Percentiles rank a stretch among this genome's conserved stretches.
Conservation (phyloP, 2,797 vertebrate genomes). For the Platalea minor region DNA sequence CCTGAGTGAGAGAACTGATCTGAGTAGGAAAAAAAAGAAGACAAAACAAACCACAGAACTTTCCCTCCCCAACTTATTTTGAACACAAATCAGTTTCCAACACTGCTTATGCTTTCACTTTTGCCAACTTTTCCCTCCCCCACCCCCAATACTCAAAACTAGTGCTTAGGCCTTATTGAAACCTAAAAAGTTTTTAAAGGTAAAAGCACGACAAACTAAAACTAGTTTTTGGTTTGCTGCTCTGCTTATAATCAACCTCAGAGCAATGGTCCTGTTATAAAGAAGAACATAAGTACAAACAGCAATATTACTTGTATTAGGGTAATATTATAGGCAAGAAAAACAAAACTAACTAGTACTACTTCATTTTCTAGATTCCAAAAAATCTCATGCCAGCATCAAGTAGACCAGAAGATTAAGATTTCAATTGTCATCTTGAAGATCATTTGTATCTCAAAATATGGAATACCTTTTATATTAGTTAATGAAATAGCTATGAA, state of each 20-base stretch:
- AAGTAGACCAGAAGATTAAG: not conserved
- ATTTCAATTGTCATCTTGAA: not conserved
- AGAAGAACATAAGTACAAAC: not conserved
- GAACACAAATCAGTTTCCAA: not conserved
- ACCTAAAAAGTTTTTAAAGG: not conserved
- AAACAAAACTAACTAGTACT: not conserved
- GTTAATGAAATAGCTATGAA: not conserved
- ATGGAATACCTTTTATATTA: not conserved
- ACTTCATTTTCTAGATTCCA: not conserved
- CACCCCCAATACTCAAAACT: not conserved
- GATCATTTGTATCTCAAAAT: not conserved
- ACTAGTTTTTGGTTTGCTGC: not conserved
- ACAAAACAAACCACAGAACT: not conserved
- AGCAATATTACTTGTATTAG: not conserved
- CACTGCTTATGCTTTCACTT: not conserved
- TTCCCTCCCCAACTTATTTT: not conserved
- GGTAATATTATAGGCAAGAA: not conserved
- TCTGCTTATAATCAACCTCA: not conserved
- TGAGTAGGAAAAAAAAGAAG: not conserved
- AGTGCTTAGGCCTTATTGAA: not conserved
- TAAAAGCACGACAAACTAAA: not conserved
- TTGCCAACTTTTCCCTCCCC: not conserved
- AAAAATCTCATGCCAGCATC: not conserved
- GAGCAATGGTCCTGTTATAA: not conserved
- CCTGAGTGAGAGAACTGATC: not conserved